These are phyloP conservation scores for Xanthorhoe spadicearia DNA, from an alignment of 2,888 invertebrate species.

Conservation along the genomic window DNA sequence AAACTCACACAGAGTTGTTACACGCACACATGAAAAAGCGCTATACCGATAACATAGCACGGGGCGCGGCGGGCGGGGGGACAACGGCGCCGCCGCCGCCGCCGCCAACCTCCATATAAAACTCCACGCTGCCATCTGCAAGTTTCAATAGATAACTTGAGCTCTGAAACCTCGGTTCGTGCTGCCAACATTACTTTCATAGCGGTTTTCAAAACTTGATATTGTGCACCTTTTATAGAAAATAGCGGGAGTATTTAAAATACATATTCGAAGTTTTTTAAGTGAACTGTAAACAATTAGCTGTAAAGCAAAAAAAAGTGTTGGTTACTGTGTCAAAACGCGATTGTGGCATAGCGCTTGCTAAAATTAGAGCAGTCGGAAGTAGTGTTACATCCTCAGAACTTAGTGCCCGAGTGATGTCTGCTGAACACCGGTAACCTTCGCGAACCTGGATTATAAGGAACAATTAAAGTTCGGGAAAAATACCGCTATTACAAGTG, in stretches of 20 bases:
- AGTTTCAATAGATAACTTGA: conserved; percentile 84
- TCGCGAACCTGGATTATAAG: conserved; percentile 74
- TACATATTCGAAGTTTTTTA: conserved; percentile 55
- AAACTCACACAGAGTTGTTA: conserved; percentile 49
- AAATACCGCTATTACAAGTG: conserved; percentile 66
- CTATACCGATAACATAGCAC: conserved; percentile 40
- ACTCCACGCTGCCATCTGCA: conserved; percentile 83
- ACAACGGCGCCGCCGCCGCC: conserved; percentile 54
- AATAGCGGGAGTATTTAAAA: conserved; percentile 66
- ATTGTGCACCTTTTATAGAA: conserved; percentile 68
- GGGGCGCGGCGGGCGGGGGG: conserved; percentile 49
- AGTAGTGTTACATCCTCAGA: conserved; percentile 41
- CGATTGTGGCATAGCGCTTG: conserved; percentile 53
- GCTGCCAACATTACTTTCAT: conserved; percentile 72
- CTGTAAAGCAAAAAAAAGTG: conserved; percentile 40
- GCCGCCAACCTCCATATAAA: conserved; percentile 76
- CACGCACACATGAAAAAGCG: conserved; percentile 46
- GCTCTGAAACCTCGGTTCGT: conserved; percentile 75
- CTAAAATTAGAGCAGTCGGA: conserved; percentile 32
- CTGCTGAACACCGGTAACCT: conserved; percentile 61
- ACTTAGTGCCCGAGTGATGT: conserved; percentile 58
- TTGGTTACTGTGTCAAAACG: conserved; percentile 64
- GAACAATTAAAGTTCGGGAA: conserved; percentile 56
- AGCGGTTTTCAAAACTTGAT: conserved; percentile 63
- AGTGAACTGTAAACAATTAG: conserved; percentile 47